These are phyloP conservation scores for Drosophila antonietae DNA, from an alignment of 2,888 invertebrate species.

Conservation along the genomic window DNA sequence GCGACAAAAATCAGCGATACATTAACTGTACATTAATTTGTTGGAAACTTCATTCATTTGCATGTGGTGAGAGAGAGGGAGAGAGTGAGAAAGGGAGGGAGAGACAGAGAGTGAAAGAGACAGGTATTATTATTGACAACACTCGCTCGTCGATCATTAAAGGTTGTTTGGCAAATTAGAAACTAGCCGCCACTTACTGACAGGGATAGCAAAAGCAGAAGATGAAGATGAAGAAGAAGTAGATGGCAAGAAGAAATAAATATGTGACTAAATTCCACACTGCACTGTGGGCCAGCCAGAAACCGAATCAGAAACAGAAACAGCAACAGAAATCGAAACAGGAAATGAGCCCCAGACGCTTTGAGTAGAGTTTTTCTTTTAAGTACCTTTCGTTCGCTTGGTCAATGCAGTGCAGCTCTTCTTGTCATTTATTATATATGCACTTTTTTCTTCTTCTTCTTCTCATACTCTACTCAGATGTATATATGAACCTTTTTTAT, in stretches of 20 bases:
- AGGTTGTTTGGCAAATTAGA: constrained; percentile 61
- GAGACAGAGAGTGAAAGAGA: not conserved
- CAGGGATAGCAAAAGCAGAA: constrained; percentile 18
- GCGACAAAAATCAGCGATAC: constrained; percentile 29
- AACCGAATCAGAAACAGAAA: constrained; percentile 23
- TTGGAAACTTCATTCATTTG: constrained; percentile 38
- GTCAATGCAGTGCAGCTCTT: constrained; percentile 43
- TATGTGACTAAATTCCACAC: constrained; percentile 18
- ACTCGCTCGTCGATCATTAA: constrained; percentile 46
- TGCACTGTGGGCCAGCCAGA: constrained; percentile 10
- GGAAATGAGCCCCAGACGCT: constrained; percentile 65
- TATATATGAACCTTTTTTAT: not conserved
- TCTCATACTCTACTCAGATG: constrained; percentile 13
- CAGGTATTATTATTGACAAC: constrained; percentile 21
- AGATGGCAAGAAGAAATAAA: constrained; percentile 1
- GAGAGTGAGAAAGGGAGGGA: not conserved
- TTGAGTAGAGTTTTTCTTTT: constrained; percentile 52
- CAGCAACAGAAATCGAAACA: constrained; percentile 49
- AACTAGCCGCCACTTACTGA: constrained; percentile 46
- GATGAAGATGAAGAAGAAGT: not conserved
- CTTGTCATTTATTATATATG: constrained; percentile 21
- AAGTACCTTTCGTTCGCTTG: constrained; percentile 65
- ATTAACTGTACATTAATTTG: constrained; percentile 45
- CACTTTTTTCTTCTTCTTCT: constrained; percentile 1
- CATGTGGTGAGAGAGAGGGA: constrained; percentile 2